phyloP scores from a whole-genome alignment of 1,140 invertebrate species.

The silkworm (Bombyx mori) region DNA sequence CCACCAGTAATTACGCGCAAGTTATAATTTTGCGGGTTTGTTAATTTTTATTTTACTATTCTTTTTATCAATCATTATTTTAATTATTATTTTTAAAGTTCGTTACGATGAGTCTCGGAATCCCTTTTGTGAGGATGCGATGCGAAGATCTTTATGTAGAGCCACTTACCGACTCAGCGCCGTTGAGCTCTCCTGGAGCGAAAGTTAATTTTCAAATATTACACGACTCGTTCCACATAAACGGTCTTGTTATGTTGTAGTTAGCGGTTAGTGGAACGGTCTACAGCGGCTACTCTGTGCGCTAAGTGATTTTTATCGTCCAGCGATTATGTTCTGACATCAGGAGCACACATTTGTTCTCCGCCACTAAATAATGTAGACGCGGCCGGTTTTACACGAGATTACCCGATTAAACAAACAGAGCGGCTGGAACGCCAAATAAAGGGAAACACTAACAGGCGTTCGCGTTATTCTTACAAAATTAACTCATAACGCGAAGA shows the following conservation, averaged over 20 bases:
- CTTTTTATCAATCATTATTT: no score
- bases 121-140: not conserved
- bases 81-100: no score
- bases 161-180: constrained; percentile 3
- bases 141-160: not conserved
- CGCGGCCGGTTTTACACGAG: constrained; percentile 51
- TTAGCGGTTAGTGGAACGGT: constrained; percentile 33
- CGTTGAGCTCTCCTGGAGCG: constrained; percentile 13
- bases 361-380: constrained; percentile 42
- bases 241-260: constrained; percentile 26
- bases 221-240: constrained; percentile 21
- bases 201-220: constrained; percentile 27
- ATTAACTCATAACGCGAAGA: constrained; percentile 69
- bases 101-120: no score
- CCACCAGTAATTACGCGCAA: no score
- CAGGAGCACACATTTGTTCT: constrained; percentile 46
- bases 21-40: no score
- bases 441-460: constrained; percentile 63
- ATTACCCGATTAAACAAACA: constrained; percentile 66
- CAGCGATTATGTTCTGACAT: constrained; percentile 38
- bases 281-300: constrained; percentile 31
- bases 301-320: constrained; percentile 54
- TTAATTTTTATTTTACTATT: no score
- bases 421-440: constrained; percentile 56
- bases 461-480: constrained; percentile 65